Conservation (phyloP, 2,113 vertebrate species). For the Pelobates fuscus region DNA sequence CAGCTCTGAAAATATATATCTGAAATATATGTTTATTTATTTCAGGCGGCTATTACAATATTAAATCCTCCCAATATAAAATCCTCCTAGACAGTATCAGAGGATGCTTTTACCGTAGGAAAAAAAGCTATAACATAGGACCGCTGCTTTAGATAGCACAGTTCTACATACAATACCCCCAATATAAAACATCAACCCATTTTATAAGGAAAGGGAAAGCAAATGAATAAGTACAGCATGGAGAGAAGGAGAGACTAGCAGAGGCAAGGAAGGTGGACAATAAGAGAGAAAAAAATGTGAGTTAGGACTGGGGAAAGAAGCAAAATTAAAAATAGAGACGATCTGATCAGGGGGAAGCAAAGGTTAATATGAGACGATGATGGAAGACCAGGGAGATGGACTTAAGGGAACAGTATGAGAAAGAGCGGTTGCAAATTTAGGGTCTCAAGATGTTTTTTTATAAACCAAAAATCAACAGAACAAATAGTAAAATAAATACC, state of each 20-base stretch:
- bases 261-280: background rate
- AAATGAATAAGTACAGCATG: conserved; percentile 16
- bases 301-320: background rate
- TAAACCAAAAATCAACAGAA: no score
- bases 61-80: no score
- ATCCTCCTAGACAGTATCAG: no score
- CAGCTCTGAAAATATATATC: no score
- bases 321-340: background rate
- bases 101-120: no score
- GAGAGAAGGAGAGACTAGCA: background rate
- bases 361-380: no score
- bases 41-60: no score
- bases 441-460: no score
- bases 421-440: background rate
- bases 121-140: background rate
- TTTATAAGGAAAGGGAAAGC: conserved; percentile 25
- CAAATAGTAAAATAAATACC: no score
- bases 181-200: conserved; percentile 19
- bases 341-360: no score
- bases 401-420: conserved; percentile 20
- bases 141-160: conserved; percentile 17
- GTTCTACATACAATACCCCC: background rate
- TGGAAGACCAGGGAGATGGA: no score
- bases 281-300: background rate
- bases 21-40: no score